Evolutionary conservation across 2,797 vertebrate species (phyloP), one percentile per base, ranked within the genome.

Genomic region (Pseudomugil gertrudae): DNA sequence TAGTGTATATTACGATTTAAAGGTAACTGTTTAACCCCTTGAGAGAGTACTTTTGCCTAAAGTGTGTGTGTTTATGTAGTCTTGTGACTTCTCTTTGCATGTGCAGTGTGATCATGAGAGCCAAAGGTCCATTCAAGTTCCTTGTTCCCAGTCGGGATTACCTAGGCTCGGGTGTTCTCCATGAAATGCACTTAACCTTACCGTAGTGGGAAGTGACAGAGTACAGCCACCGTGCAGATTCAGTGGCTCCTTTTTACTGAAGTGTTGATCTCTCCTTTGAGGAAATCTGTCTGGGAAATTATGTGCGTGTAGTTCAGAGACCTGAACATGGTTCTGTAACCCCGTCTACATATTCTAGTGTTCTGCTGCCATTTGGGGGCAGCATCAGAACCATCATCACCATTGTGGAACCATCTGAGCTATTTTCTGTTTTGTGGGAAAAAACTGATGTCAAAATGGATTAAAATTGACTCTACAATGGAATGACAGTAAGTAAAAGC

Each of bases 141-240:
- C 47, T 38, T 13, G 48, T 87, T 84, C 83, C 76, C 76, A 79
- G 72, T 23, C 54, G 61, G 81, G 78, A 80, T 85, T 86, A 87
- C 69, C 58, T 53, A 23, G 43, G 63, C 59, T 57, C 63, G 6
- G 0, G 55, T 62, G 64, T 61, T 69, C 71, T 76, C 29, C 58
- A 23, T 81, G 30, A 76, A 72, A 72, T 50, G 57, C 10, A 47
- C 65, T 26, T 6, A 32, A n/a, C 3, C 47, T 63, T 21, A 43
- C 45, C 45, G 58, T 50, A 61, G 69, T 61, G 73, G 75, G 76
- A 72, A 52, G 63, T 76, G 78, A 84, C 72, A 75, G 66, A 60
- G 52, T 54, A 21, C 78, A 11, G 63, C 59, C 0, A 7, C 23
- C 35, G 50, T 48, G 26, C 45, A 67, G 73, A 67, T 61, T 57